Evolutionary conservation across 2,113 vertebrate genomes (phyloP).

Genomic region (Nothobranchius kuhntae): DNA sequence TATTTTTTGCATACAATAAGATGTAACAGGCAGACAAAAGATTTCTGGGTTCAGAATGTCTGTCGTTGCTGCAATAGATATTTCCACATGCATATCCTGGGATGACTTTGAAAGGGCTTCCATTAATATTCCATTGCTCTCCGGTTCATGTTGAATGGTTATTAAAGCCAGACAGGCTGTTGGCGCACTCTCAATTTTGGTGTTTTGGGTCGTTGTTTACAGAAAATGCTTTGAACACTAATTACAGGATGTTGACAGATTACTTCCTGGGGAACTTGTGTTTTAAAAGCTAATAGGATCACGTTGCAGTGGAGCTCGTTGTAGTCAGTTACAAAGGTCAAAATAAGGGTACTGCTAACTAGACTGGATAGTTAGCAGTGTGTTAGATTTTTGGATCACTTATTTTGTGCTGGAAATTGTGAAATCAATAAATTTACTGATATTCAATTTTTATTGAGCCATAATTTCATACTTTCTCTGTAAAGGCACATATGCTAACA

Average conservation of each 20-base stretch:
- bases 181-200: slow-evolving; percentile 5
- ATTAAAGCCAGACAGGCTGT: slow-evolving; percentile 23
- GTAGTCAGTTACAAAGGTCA: no score
- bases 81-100: slow-evolving; percentile 35
- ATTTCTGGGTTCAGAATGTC: slow-evolving; percentile 4
- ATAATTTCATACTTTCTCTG: no score
- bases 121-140: slow-evolving; percentile 58
- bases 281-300: slow-evolving; percentile 35
- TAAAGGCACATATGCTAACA: no score
- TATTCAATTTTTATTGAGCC: no score
- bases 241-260: slow-evolving; percentile 35
- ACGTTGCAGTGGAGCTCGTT: no score
- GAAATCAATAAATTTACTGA: no score
- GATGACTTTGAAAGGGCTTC: slow-evolving; percentile 17
- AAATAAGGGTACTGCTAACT: no score
- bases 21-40: background rate
- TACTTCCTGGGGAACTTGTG: slow-evolving; percentile 22
- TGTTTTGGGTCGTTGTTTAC: slow-evolving; percentile 14
- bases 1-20: no score
- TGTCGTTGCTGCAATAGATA: background rate
- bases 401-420: no score
- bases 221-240: slow-evolving; percentile 29
- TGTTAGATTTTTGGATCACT: no score
- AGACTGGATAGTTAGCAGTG: no score
- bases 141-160: slow-evolving; percentile 42